Conservation (phyloP, 2,888 invertebrate genomes). For the Pilophorus perplexus region DNA sequence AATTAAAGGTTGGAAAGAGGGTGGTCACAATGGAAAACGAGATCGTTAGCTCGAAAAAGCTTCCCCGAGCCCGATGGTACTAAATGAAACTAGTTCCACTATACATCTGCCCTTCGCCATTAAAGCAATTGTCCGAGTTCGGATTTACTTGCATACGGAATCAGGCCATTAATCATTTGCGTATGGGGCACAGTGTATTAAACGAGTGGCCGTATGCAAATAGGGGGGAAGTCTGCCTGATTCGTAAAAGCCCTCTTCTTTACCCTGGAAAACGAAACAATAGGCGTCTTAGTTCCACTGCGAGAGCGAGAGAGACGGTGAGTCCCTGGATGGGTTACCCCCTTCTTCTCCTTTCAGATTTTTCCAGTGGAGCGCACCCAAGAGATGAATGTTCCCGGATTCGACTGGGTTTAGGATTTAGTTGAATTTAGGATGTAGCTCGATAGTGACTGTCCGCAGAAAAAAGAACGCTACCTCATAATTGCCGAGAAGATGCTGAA, state of each 20-base stretch:
- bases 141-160: slow-evolving; percentile 47
- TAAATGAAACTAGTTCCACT: slow-evolving; percentile 45
- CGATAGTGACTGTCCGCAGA: no score
- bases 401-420: no score
- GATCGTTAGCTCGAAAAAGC: slow-evolving; percentile 29
- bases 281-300: slow-evolving; percentile 29
- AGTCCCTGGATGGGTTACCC: background rate
- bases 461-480: no score
- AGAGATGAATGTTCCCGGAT: no score
- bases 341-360: background rate
- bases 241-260: background rate
- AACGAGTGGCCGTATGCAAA: slow-evolving; percentile 43
- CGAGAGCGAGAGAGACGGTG: background rate
- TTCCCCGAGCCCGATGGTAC: slow-evolving; percentile 34
- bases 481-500: no score
- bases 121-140: slow-evolving; percentile 46
- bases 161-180: slow-evolving; percentile 46
- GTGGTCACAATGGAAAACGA: slow-evolving; percentile 40
- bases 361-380: slow-evolving; percentile 14
- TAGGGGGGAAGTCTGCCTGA: slow-evolving; percentile 30
- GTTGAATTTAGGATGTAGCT: no score
- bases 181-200: slow-evolving; percentile 44
- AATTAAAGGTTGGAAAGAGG: slow-evolving; percentile 34
- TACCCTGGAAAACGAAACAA: slow-evolving; percentile 28
- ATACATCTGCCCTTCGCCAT: slow-evolving; percentile 45